These are phyloP conservation scores for Mythimna vitellina DNA, from an alignment of 2,888 invertebrate species.

Conservation along the genomic window DNA sequence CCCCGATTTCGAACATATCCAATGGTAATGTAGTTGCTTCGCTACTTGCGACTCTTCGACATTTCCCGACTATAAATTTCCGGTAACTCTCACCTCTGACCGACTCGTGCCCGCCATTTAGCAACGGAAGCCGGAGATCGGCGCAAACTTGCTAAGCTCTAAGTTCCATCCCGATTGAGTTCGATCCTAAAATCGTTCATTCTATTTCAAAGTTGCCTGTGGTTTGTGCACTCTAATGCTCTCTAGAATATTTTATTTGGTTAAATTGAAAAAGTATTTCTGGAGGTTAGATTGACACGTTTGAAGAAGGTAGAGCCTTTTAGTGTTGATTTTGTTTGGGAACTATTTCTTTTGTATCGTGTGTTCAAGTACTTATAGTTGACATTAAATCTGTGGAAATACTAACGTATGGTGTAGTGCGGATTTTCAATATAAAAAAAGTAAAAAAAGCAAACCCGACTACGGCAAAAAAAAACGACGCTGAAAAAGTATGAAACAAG, in stretches of 20 bases:
- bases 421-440: no score
- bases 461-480: no score
- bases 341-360: neutral
- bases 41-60: slow-evolving; percentile 43
- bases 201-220: slow-evolving; percentile 63
- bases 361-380: neutral
- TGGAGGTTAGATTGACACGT: neutral
- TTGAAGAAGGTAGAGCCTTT: neutral
- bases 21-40: slow-evolving; percentile 33
- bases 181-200: slow-evolving; percentile 70
- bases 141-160: slow-evolving; percentile 70
- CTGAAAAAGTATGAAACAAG: no score
- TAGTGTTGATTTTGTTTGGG: neutral
- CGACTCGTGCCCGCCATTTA: slow-evolving; percentile 75
- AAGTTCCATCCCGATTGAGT: slow-evolving; percentile 69
- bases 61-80: slow-evolving; percentile 49
- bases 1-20: neutral
- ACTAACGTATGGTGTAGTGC: no score
- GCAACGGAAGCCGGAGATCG: slow-evolving; percentile 74
- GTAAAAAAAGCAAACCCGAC: no score
- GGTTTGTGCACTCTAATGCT: slow-evolving; percentile 19
- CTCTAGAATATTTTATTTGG: slow-evolving; percentile 33
- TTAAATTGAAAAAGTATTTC: slow-evolving; percentile 20
- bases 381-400: neutral
- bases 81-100: slow-evolving; percentile 61